A percentile compares a stretch with the other conserved stretches of the same genome.
Conservation (phyloP, 2,888 invertebrate genomes). For the Phytoseiulus persimilis region DNA sequence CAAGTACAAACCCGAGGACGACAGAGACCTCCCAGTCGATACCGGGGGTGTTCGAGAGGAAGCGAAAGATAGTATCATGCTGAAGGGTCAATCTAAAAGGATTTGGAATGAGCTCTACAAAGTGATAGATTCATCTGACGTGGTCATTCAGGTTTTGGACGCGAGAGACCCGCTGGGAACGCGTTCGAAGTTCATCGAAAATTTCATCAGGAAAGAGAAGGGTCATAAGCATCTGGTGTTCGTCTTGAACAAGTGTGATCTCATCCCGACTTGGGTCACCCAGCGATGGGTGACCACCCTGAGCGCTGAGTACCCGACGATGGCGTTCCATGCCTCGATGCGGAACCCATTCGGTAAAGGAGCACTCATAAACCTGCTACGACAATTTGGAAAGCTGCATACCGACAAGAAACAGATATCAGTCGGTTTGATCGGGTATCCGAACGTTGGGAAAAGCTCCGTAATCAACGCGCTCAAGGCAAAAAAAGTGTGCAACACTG, state of each 20-base stretch:
- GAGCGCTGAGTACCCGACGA: conserved; percentile 87
- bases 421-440: conserved; percentile 97
- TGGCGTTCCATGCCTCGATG: conserved; percentile 96
- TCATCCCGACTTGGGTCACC: conserved; percentile 96
- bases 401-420: conserved; percentile 95
- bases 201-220: conserved; percentile 84
- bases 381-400: conserved; percentile 91
- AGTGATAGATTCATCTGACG: conserved; percentile 94
- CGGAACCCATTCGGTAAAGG: conserved; percentile 98
- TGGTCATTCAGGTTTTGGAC: conserved; percentile 87
- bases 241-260: conserved; percentile 77
- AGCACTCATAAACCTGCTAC: conserved; percentile 82
- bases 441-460: conserved; percentile 97
- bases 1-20: conserved; percentile 69
- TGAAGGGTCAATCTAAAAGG: conserved; percentile 86
- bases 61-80: conserved; percentile 85
- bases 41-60: conserved; percentile 66
- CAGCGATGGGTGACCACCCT: conserved; percentile 93
- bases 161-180: conserved; percentile 96
- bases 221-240: conserved; percentile 94
- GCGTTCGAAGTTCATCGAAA: conserved; percentile 80
- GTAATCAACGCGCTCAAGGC: conserved; percentile 90
- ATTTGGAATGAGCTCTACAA: conserved; percentile 99
- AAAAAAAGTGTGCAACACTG: conserved; percentile 95
- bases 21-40: conserved; percentile 70